These are phyloP conservation scores for Antheraea pernyi DNA, from an alignment of 1,140 invertebrate genomes.

Conservation along the genomic window DNA sequence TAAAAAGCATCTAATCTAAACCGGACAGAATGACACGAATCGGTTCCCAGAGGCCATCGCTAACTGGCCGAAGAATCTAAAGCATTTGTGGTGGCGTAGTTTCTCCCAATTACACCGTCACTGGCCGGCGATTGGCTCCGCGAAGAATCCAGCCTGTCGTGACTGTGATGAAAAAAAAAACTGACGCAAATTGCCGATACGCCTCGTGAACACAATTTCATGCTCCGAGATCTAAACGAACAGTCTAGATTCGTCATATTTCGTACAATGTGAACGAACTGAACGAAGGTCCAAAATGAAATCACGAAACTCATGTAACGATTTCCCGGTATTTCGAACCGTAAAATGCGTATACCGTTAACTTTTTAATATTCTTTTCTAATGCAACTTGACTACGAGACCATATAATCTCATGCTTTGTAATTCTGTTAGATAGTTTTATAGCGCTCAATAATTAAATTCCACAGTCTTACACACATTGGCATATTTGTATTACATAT, in stretches of 20 bases:
- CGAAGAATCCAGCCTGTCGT: slow-evolving; percentile 73
- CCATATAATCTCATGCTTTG: neutral
- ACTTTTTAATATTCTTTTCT: neutral
- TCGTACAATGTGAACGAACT: slow-evolving; percentile 53
- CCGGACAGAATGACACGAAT: slow-evolving; percentile 15
- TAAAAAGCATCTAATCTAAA: slow-evolving; percentile 13
- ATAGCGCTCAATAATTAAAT: neutral
- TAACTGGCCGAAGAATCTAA: slow-evolving; percentile 50
- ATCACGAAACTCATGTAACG: slow-evolving; percentile 1
- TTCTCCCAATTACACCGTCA: slow-evolving; percentile 75
- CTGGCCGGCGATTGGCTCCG: slow-evolving; percentile 68
- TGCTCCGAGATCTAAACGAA: slow-evolving; percentile 61
- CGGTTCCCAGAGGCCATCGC: slow-evolving; percentile 49
- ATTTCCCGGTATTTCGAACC: slow-evolving; percentile 3
- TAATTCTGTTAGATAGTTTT: neutral
- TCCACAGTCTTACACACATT: neutral
- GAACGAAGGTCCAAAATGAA: slow-evolving; percentile 25
- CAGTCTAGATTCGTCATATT: slow-evolving; percentile 72
- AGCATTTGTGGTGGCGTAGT: slow-evolving; percentile 68
- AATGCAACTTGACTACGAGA: neutral
- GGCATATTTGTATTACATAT: too few species aligned
- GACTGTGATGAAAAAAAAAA: slow-evolving; percentile 73
- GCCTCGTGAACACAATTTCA: slow-evolving; percentile 77
- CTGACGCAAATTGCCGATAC: slow-evolving; percentile 77
- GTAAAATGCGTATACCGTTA: slow-evolving; percentile 1